Percentiles rank a stretch among this genome's conserved stretches.
phyloP scores from a whole-genome alignment of 1,140 invertebrate genomes.

The Proales similis region DNA sequence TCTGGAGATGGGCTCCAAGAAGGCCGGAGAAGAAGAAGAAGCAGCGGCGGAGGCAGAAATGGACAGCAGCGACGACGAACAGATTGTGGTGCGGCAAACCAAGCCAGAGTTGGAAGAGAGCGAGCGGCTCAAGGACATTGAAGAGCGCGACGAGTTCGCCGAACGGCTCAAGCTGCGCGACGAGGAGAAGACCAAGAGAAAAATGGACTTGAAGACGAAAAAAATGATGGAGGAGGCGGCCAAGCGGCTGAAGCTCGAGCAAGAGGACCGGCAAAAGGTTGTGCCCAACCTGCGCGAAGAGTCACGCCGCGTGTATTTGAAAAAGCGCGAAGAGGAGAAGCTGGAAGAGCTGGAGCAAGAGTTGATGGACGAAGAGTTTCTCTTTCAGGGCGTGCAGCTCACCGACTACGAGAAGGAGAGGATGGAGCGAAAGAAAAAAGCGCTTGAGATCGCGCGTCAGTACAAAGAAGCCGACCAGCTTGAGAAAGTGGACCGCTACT shows the following conservation, averaged over 20 bases:
- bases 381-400: slow-evolving; percentile 79
- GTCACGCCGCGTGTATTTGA: slow-evolving; percentile 84
- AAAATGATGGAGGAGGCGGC: slow-evolving; percentile 81
- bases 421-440: slow-evolving; percentile 78
- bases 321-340: slow-evolving; percentile 91
- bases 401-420: slow-evolving; percentile 76
- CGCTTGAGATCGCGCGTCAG: slow-evolving; percentile 82
- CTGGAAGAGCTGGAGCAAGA: slow-evolving; percentile 87
- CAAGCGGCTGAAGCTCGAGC: slow-evolving; percentile 71
- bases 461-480: slow-evolving; percentile 85
- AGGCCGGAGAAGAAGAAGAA: too few species aligned
- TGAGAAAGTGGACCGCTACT: slow-evolving; percentile 83
- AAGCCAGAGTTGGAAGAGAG: slow-evolving; percentile 48
- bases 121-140: slow-evolving; percentile 67
- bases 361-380: slow-evolving; percentile 88
- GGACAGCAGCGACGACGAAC: not conserved
- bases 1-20: too few species aligned
- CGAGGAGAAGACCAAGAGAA: slow-evolving; percentile 75
- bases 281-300: slow-evolving; percentile 66
- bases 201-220: slow-evolving; percentile 60
- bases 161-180: slow-evolving; percentile 78
- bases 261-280: slow-evolving; percentile 38
- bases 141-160: slow-evolving; percentile 88
- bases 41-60: too few species aligned
- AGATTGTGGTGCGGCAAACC: slow-evolving; percentile 1